Conservation (phyloP, 2,797 vertebrate genomes). For the Acipenser ruthenus region DNA sequence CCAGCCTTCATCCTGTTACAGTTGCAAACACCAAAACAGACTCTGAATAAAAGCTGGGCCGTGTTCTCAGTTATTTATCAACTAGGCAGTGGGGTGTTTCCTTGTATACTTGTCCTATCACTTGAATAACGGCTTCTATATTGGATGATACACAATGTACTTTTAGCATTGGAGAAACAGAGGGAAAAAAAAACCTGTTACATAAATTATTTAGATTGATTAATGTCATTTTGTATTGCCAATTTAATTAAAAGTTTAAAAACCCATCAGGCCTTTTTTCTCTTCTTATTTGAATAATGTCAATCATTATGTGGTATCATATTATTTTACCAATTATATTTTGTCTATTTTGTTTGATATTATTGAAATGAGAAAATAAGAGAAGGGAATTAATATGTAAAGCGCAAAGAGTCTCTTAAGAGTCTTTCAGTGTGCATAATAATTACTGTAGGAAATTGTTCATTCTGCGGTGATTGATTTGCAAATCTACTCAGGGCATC, state of each 20-base stretch:
- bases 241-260: conserved; percentile 21
- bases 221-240: too few species aligned
- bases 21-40: too few species aligned
- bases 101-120: too few species aligned
- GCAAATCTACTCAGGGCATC: conserved; percentile 22
- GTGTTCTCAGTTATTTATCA: too few species aligned
- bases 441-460: conserved; percentile 33
- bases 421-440: conserved; percentile 31
- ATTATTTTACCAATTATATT: conserved; percentile 38
- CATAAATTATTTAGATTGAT: too few species aligned
- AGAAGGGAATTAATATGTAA: conserved; percentile 29
- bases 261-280: conserved; percentile 13
- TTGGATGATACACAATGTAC: too few species aligned
- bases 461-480: conserved; percentile 27
- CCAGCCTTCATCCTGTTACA: too few species aligned
- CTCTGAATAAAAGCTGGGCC: too few species aligned
- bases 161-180: too few species aligned
- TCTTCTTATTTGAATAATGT: conserved; percentile 26
- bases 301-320: conserved; percentile 27
- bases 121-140: too few species aligned
- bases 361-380: conserved; percentile 20
- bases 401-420: conserved; percentile 17
- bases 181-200: too few species aligned
- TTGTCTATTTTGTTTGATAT: conserved; percentile 26
- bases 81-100: too few species aligned